A percentile compares a stretch with the other conserved stretches of the same genome.
Evolutionary conservation across 2,797 vertebrate species (phyloP).

Genomic region (Loriculus beryllinus): DNA sequence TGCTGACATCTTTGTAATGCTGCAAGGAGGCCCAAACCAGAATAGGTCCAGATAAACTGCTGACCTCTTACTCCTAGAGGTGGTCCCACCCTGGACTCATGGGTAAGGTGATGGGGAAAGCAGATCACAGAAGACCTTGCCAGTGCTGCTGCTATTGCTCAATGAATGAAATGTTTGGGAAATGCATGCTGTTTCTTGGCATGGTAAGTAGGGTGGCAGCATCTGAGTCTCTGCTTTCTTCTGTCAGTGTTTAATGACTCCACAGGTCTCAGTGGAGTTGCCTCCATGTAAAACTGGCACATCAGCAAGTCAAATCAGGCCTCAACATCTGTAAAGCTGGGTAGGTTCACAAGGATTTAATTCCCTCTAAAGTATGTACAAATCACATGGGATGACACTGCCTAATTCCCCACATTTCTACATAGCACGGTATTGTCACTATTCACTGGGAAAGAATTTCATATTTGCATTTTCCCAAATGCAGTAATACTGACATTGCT

Average conservation of each 20-base stretch:
- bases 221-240: not conserved
- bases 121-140: not conserved
- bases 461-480: conserved; percentile 50
- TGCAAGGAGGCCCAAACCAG: not conserved
- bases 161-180: conserved; percentile 2
- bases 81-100: not conserved
- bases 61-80: not conserved
- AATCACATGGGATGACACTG: conserved; percentile 53
- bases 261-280: conserved; percentile 27
- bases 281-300: conserved; percentile 8
- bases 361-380: conserved; percentile 25
- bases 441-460: conserved; percentile 56
- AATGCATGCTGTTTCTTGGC: not conserved
- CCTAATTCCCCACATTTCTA: conserved; percentile 41
- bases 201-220: not conserved
- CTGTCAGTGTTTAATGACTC: conserved; percentile 10
- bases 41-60: not conserved
- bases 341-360: conserved; percentile 39
- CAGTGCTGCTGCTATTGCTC: not conserved
- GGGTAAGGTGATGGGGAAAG: not conserved
- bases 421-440: not conserved
- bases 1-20: not conserved
- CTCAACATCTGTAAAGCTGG: conserved; percentile 28
- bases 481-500: not conserved
- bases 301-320: not conserved